Evolutionary conservation across 2,888 invertebrate genomes (phyloP), one percentile per base, ranked within the genome.

Genomic region (Neria commutata): DNA sequence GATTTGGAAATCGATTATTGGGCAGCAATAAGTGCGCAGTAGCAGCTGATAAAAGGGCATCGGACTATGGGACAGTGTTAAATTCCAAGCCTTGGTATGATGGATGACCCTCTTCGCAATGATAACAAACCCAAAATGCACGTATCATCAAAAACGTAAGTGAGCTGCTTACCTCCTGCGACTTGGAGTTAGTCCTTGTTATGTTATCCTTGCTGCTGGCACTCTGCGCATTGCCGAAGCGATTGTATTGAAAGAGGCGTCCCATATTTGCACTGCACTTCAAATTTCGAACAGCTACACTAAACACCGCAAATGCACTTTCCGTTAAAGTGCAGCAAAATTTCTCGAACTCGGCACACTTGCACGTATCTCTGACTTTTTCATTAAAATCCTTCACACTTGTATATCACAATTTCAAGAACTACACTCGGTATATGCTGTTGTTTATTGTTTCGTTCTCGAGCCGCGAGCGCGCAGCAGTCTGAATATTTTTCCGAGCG

Each of bases 161-260:
- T n/a, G n/a, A n/a, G n/a, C n/a, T 37, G 6, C 72, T 66, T 56
- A 77, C 77, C 79, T 74, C 64, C 56, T 70, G 68, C 14, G 64
- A 63, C 50, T 69, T 49, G 34, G 46, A 49, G 25, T 8, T 48
- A 21, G 10, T 54, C n/a, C 29, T 23, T 26, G 8, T 24, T 24
- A 17, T n/a, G 25, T 25, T 48, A 58, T 56, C 52, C 63, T 67
- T 64, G 53, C 60, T 60, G 37, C 61, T 70, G 59, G 50, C 50
- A 56, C 48, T 50, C 10, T 73, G 71, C 58, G 65, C 62, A 65
- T 68, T 69, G 62, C 68, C 74, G 61, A 77, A 78, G 56, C 77
- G 77, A 66, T 79, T 77, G 52, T 79, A 77, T 60, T 78, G 76
- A 62, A 79, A 79, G 10, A 76, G 68, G 53, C 79, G 77, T 63